These are phyloP conservation scores for Anolis carolinensis DNA, from an alignment of 2,113 vertebrate genomes.

Conservation along the genomic window DNA sequence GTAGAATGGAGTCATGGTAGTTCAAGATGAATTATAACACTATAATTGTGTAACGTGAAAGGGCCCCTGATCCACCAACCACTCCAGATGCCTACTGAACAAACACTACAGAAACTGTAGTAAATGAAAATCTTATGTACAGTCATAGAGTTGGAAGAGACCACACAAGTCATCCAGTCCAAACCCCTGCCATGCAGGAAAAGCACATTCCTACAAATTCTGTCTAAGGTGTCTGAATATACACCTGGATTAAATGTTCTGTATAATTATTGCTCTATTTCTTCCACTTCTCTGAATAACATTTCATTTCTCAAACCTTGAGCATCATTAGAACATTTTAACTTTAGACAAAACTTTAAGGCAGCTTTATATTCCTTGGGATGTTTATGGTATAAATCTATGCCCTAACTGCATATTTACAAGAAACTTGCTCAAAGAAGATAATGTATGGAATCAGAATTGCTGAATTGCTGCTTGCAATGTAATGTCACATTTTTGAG, in stretches of 20 bases:
- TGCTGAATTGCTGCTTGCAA: background rate
- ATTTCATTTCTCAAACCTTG: conserved; percentile 40
- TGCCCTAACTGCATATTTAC: background rate
- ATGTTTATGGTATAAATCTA: conserved; percentile 4
- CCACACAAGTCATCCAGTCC: no score
- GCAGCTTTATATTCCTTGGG: background rate
- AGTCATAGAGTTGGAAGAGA: no score
- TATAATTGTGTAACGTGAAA: no score
- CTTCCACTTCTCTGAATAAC: background rate
- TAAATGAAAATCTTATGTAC: no score
- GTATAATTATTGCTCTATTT: rapidly evolving
- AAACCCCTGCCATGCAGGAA: background rate
- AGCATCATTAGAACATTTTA: conserved; percentile 8
- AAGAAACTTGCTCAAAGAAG: conserved; percentile 33
- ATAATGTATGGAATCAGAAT: background rate
- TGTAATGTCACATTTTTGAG: background rate
- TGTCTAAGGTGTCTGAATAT: background rate
- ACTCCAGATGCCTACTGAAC: no score
- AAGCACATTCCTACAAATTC: background rate
- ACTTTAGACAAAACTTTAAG: conserved; percentile 22
- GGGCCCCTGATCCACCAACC: no score
- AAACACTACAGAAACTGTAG: conserved; percentile 1
- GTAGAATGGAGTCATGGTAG: no score
- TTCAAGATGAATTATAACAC: no score
- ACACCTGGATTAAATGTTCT: background rate